Conservation (phyloP, 2,888 invertebrate species). For the Perithous albicinctus region DNA sequence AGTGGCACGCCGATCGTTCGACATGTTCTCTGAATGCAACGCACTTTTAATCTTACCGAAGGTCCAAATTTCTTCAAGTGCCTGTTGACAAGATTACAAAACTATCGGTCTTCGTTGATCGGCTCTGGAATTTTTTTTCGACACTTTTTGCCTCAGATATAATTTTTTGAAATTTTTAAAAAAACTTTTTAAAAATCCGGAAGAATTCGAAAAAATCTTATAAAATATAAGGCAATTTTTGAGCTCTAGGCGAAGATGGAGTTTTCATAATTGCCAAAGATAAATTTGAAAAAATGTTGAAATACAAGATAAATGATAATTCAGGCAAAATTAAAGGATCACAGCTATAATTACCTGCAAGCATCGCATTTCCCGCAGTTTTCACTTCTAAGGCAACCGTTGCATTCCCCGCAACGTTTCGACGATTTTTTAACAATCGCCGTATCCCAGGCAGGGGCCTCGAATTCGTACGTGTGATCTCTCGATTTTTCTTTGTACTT, state of each 20-base stretch:
- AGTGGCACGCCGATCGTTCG: conserved; percentile 81
- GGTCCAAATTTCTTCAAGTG: conserved; percentile 87
- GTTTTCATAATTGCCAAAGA: no score
- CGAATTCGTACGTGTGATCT: conserved; percentile 79
- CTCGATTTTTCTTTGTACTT: conserved; percentile 83
- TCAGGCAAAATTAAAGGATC: background rate
- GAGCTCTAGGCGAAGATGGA: no score
- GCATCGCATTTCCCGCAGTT: conserved; percentile 91
- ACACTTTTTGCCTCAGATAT: no score
- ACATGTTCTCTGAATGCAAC: conserved; percentile 86
- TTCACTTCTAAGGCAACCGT: conserved; percentile 89
- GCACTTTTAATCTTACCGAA: conserved; percentile 85
- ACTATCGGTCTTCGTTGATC: background rate
- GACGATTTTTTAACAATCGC: conserved; percentile 79
- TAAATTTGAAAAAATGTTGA: background rate
- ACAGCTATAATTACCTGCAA: conserved; percentile 85
- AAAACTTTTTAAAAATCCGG: no score
- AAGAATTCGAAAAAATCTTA: no score
- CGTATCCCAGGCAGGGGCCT: conserved; percentile 80
- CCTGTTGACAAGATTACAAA: conserved; percentile 69
- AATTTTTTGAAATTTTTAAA: no score
- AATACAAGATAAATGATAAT: no score
- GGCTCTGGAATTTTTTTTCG: no score
- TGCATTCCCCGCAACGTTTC: conserved; percentile 91
- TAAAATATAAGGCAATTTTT: no score